A percentile compares a stretch with the other conserved stretches of the same genome.
Evolutionary conservation across 1,140 invertebrate genomes (phyloP).

Genomic region (Aphis craccivora): DNA sequence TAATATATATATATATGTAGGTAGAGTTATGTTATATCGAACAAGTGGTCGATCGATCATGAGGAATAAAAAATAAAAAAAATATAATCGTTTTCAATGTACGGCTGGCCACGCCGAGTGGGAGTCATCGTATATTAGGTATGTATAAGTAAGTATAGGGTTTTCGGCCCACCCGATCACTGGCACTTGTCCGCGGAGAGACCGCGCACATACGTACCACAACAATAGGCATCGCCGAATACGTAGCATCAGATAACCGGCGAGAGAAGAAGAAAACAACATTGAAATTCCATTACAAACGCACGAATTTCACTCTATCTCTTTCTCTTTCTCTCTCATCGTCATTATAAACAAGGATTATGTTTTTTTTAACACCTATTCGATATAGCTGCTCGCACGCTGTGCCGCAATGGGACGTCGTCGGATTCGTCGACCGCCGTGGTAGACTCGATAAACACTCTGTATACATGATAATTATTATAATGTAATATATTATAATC

Average conservation of each 20-base stretch:
- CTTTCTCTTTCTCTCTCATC: background rate
- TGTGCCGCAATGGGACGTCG: background rate
- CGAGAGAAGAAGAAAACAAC: background rate
- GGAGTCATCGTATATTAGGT: background rate
- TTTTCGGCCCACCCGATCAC: conserved; percentile 31
- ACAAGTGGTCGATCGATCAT: conserved; percentile 20
- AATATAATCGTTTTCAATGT: conserved; percentile 25
- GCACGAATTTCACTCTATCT: background rate
- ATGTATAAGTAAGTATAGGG: background rate
- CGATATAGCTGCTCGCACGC: background rate
- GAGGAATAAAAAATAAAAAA: background rate
- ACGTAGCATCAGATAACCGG: conserved; percentile 25
- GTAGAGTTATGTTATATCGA: background rate
- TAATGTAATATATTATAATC: conserved; percentile 14
- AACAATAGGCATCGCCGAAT: conserved; percentile 40
- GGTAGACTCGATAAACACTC: background rate
- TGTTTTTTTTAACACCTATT: conserved; percentile 35
- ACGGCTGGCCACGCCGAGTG: background rate
- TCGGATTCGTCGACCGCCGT: background rate
- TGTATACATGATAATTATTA: background rate
- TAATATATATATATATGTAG: background rate
- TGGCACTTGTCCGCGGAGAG: conserved; percentile 4
- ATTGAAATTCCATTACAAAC: conserved; percentile 52
- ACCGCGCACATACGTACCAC: background rate
- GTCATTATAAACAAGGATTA: background rate